Base-by-base conservation (phyloP, 2,113 vertebrate species). In the Tenebrosternarchus preto region DNA sequence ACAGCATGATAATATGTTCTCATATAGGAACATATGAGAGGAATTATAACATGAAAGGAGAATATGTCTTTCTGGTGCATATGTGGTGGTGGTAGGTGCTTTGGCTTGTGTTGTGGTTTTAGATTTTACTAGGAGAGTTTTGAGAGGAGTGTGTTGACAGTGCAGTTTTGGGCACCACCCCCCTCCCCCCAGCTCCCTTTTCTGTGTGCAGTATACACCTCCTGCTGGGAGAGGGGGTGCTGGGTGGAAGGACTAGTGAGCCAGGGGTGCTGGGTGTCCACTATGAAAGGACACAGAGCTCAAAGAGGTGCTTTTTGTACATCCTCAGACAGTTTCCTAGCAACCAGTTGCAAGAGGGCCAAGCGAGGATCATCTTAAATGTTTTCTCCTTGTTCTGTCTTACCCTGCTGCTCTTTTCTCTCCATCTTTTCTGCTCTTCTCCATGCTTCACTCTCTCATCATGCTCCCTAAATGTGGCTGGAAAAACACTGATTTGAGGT, bases 221-320 rank as follows among this genome's bases (percentile, higher is more conserved):
- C 27, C 1, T 31, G 29, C 31, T 25, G 24, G 68, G 68, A 36
- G 46, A 27, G n/a, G 15, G 19, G 46, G 53, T 72, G 61, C 61
- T 67, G 43, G 43, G 79, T 59, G n/a, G 50, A 63, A 64, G 31
- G 74, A 61, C 53, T 12, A 46, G 70, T 73, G 46, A 72, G 78
- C 66, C 60, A n/a, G 25, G 46, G 27, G 29, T 25, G 68, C 33
- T 24, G 22, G 27, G 66, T 72, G 74, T 72, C 76, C 67, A 75
- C 39, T 71, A 74, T 76, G 50, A 80, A 80, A 80, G 80, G 57
- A 69, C 75, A 69, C 80, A 39, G 15, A 73, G 78, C 82, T 88
- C 86, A 90, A 86, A 86, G 85, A 89, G 82, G 63, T 22, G 80
- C 85, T 89, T 89, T 87, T 86, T 86, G 77, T 86, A 82, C 83